These are phyloP conservation scores for Ceryle rudis DNA, from an alignment of 2,797 vertebrate species.

Conservation along the genomic window DNA sequence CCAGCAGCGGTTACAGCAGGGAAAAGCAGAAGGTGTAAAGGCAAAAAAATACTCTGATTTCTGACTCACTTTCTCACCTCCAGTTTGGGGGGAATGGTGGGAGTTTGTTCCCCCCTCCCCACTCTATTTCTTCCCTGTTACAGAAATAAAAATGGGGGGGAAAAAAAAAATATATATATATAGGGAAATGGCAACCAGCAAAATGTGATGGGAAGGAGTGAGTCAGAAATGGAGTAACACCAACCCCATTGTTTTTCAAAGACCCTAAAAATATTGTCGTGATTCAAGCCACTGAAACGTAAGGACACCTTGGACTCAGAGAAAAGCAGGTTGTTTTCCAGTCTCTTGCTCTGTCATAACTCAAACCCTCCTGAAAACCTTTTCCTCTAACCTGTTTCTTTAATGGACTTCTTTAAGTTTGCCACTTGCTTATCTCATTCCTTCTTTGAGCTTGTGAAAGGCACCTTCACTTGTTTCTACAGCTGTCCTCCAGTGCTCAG, in stretches of 20 bases:
- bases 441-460: not conserved
- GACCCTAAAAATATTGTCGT: not conserved
- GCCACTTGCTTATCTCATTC: not conserved
- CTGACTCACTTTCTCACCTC: not conserved
- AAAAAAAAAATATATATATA: not conserved
- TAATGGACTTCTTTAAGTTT: not conserved
- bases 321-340: not conserved
- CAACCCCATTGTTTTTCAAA: not conserved
- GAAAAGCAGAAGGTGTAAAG: not conserved
- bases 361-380: not conserved
- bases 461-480: not conserved
- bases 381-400: not conserved
- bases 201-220: not conserved
- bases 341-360: not conserved
- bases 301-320: not conserved
- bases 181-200: not conserved
- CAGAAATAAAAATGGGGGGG: not conserved
- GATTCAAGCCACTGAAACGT: not conserved
- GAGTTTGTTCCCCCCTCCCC: not conserved
- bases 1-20: fast-evolving
- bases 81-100: not conserved
- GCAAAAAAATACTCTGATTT: not conserved
- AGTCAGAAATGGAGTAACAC: not conserved
- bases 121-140: not conserved
- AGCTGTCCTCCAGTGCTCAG: not conserved